A percentile compares a stretch with the other conserved stretches of the same genome.
Evolutionary conservation across 2,797 vertebrate genomes (phyloP).

Genomic region (Girardinus metallicus): DNA sequence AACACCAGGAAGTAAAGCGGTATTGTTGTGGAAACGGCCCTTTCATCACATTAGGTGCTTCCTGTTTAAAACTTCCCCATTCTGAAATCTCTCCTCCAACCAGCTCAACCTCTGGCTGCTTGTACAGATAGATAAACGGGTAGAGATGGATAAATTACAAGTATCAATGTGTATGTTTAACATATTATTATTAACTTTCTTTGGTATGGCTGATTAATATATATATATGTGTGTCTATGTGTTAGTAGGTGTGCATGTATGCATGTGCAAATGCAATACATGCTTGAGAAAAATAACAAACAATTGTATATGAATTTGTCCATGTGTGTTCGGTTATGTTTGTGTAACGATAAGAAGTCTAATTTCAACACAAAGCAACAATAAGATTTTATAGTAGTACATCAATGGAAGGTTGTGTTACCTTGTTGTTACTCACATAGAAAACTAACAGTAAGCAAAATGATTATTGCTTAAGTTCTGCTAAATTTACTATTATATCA

Average conservation of each 20-base stretch:
- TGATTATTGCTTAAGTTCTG: background rate
- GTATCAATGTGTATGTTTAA: too few relatives aligned
- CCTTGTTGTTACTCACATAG: background rate
- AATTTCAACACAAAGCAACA: background rate
- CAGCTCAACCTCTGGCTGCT: background rate
- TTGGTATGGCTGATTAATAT: too few relatives aligned
- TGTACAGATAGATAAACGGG: background rate
- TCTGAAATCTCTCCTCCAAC: slow-evolving; percentile 9
- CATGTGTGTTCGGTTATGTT: background rate
- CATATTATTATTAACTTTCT: too few relatives aligned
- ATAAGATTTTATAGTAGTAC: background rate
- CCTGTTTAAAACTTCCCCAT: slow-evolving; percentile 11
- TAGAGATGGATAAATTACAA: background rate
- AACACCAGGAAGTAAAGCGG: background rate
- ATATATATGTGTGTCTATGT: too few relatives aligned
- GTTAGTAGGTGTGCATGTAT: background rate
- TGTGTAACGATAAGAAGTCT: background rate
- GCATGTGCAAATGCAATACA: too few relatives aligned
- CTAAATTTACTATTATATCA: background rate
- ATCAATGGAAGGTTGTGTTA: background rate
- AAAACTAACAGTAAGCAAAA: background rate
- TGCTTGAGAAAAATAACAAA: background rate
- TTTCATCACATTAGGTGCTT: background rate
- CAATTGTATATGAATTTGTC: background rate
- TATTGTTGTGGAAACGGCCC: background rate